A percentile compares a stretch with the other conserved stretches of the same genome.
Conservation (phyloP, 2,888 invertebrate species). For the Ariolimax columbianus region DNA sequence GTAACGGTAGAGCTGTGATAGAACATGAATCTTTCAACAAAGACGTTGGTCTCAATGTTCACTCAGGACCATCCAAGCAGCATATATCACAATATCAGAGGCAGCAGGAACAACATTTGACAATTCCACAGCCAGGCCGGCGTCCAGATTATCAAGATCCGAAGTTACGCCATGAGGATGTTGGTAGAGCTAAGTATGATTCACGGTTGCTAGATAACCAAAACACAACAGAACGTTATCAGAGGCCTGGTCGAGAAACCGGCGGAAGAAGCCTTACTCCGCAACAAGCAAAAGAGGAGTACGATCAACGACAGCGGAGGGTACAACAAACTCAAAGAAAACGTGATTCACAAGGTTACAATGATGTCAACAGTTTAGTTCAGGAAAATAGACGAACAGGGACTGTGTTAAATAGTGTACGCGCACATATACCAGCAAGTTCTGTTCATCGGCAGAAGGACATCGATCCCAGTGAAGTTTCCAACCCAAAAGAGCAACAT, state of each 20-base stretch:
- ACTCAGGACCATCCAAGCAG: background rate
- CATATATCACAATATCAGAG: constrained; percentile 29
- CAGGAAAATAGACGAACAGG: background rate
- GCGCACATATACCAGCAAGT: background rate
- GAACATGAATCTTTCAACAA: constrained; percentile 1
- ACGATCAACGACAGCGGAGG: constrained; percentile 3
- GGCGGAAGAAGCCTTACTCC: constrained; percentile 41
- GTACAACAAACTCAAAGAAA: background rate
- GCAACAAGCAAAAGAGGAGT: constrained; percentile 29
- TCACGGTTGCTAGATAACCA: background rate
- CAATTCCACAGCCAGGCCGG: background rate
- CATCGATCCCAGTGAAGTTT: background rate
- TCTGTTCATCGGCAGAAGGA: background rate
- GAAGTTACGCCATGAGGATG: background rate
- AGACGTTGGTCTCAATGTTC: background rate
- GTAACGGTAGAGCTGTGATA: background rate
- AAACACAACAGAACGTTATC: background rate
- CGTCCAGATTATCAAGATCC: background rate
- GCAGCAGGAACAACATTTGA: constrained; percentile 1
- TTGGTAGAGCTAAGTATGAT: background rate
- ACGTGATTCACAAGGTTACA: background rate
- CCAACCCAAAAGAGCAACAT: background rate
- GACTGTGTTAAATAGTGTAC: background rate
- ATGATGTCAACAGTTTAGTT: background rate
- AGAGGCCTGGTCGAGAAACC: background rate